Conservation (phyloP, 2,797 vertebrate species). For the Phataginus tricuspis region DNA sequence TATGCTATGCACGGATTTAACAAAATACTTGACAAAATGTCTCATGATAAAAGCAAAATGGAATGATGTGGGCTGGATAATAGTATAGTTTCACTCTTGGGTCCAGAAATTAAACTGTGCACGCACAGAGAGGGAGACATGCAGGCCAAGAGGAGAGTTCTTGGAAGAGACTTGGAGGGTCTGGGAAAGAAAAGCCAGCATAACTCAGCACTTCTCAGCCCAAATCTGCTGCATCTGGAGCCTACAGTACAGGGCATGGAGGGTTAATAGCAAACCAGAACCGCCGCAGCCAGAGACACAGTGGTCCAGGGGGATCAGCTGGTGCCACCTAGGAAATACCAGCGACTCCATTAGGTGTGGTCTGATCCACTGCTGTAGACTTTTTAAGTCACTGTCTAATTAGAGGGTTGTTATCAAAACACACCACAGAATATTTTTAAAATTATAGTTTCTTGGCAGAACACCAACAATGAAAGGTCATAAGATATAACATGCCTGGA, state of each 20-base stretch:
- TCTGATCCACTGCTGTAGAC: neutral
- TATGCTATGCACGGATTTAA: neutral
- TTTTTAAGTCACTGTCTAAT: neutral
- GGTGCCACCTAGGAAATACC: neutral
- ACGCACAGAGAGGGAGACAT: neutral
- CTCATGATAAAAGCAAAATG: neutral
- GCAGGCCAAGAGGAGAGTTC: neutral
- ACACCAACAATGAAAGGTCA: neutral
- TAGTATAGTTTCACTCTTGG: neutral
- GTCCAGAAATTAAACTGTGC: neutral
- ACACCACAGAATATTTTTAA: neutral
- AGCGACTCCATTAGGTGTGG: neutral
- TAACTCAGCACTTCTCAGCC: neutral
- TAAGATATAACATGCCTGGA: neutral
- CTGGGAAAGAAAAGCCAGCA: neutral
- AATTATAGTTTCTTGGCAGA: conserved; percentile 34
- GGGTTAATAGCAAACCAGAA: neutral
- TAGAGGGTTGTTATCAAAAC: conserved; percentile 42
- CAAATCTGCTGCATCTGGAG: neutral
- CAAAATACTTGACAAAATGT: neutral
- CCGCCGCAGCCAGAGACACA: neutral
- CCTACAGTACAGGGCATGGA: neutral
- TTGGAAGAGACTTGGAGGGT: neutral
- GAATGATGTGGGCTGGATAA: neutral
- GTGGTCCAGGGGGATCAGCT: neutral